Conservation (phyloP, 2,888 invertebrate genomes). For the Taenaris catops region DNA sequence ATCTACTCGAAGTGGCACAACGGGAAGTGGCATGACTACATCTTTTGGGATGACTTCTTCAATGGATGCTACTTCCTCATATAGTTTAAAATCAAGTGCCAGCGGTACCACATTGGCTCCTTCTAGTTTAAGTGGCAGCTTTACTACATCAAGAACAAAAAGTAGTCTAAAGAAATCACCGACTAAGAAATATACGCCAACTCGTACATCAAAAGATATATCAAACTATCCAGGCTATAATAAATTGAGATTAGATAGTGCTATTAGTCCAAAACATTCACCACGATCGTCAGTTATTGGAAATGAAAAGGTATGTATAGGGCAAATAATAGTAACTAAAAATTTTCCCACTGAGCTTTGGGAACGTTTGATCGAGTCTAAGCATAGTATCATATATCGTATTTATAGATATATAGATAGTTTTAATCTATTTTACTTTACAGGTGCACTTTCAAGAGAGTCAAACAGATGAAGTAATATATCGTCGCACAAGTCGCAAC, state of each 20-base stretch:
- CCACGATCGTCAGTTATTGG: constrained; percentile 45
- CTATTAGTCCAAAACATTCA: constrained; percentile 70
- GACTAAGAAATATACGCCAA: constrained; percentile 61
- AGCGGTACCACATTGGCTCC: constrained; percentile 64
- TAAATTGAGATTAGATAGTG: constrained; percentile 69
- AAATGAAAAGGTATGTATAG: constrained; percentile 48
- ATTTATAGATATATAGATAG: neutral
- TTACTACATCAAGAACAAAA: constrained; percentile 58
- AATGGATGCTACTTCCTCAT: constrained; percentile 59
- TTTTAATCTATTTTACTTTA: constrained; percentile 15
- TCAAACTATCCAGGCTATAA: constrained; percentile 64
- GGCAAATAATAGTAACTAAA: too few species aligned
- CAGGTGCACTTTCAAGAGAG: constrained; percentile 71
- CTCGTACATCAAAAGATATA: constrained; percentile 47
- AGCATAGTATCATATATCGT: too few species aligned
- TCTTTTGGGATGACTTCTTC: constrained; percentile 63
- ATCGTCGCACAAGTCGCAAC: constrained; percentile 59
- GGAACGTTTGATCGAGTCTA: too few species aligned
- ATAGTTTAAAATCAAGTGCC: constrained; percentile 58
- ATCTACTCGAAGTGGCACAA: constrained; percentile 53
- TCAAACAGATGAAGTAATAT: constrained; percentile 54
- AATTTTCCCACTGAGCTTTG: too few species aligned
- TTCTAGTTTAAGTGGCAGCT: constrained; percentile 61
- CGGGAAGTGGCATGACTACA: constrained; percentile 48
- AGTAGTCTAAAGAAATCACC: constrained; percentile 66